Evolutionary conservation across 2,888 invertebrate species (phyloP), one percentile per base, ranked within the genome.

Genomic region (Torymus tubicola): DNA sequence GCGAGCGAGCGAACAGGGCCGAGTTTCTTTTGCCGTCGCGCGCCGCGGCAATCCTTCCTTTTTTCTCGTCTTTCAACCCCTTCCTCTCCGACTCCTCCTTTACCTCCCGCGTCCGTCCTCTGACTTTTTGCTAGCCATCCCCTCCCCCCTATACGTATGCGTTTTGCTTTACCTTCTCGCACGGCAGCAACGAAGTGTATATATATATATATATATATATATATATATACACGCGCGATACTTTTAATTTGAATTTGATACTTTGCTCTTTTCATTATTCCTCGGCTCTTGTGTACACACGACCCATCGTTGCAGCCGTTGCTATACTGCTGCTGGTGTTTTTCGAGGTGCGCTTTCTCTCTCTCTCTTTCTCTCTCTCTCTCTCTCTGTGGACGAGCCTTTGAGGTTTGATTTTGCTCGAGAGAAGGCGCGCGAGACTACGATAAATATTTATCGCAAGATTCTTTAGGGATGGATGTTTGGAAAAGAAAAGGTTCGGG

Each of bases 181-280:
- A n/a, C n/a, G 11, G 21, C 2, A 2, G 21, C 21, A 21, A 21
- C 21, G 21, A 2, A 1, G 21, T 21, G 21, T 21, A 21, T 21
- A 21, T 21, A 21, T 24, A 67, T 57, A 58, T 16, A 16, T 18
- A 18, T n/a, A n/a, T n/a, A n/a, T 21, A 21, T 21, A 21, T 21
- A 21, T 24, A 67, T 57, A 58, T 16, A 16, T 18, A 18, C 4
- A 14, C n/a, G 14, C 50, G 24, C 24, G 53, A 75, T 80, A 69
- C 53, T 75, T 80, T 69, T 78, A 67, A 78, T 78, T 73, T 78
- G 53, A 67, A 72, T 78, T 78, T 78, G 64, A 71, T 78, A 72
- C 53, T 42, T 42, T 42, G 42, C 42, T 72, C 64, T 58, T 60
- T 31, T 61, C 64, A 58, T 77, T 77, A 70, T 75, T 52, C 67